These are phyloP conservation scores for Phodopus roborovskii DNA, from an alignment of 2,113 vertebrate genomes.

Conservation along the genomic window DNA sequence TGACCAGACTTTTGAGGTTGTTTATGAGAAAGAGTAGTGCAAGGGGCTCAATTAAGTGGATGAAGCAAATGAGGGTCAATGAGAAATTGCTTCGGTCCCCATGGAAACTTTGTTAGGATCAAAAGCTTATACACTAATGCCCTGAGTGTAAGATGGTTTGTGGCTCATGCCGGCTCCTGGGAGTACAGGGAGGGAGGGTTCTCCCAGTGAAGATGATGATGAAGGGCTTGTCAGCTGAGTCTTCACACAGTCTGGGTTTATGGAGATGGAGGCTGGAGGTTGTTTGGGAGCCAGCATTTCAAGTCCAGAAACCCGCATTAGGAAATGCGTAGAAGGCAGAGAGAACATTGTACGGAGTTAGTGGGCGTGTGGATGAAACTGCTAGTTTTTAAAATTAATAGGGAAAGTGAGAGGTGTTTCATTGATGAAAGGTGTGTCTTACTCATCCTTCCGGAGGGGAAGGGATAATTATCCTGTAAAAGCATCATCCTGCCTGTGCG, in stretches of 20 bases:
- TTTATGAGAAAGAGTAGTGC: background rate
- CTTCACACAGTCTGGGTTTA: background rate
- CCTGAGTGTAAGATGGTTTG: background rate
- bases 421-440: background rate
- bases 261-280: background rate
- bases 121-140: background rate
- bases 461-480: background rate
- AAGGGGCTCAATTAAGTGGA: background rate
- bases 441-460: background rate
- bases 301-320: background rate
- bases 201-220: background rate
- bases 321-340: background rate
- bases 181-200: background rate
- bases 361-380: background rate
- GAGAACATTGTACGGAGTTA: background rate
- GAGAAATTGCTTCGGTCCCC: background rate
- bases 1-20: background rate
- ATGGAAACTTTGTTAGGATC: background rate
- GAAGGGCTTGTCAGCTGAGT: background rate
- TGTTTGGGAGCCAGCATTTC: background rate
- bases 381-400: constrained; percentile 9
- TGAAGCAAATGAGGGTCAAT: background rate
- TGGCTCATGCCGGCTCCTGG: background rate
- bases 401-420: constrained; percentile 7
- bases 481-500: background rate